These are phyloP conservation scores for Mnemiopsis leidyi DNA, from an alignment of 37 sponge, comb jelly and placozoan species.

Conservation along the genomic window DNA sequence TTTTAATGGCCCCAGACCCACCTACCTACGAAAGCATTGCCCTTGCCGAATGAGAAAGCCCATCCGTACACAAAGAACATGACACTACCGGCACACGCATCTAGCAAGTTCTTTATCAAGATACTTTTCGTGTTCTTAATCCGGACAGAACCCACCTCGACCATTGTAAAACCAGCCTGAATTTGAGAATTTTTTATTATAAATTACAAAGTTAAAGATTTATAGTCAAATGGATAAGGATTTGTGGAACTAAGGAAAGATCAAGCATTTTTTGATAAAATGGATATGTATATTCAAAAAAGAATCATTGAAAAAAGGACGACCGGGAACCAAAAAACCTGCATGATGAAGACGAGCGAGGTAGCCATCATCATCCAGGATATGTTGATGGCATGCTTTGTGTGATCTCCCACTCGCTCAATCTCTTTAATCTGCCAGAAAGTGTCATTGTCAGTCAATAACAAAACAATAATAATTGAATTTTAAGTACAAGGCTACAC, in stretches of 20 bases:
- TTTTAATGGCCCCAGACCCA: too few relatives aligned
- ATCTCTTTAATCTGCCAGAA: background rate
- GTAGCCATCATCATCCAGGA: conserved; percentile 46
- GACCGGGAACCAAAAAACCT: too few relatives aligned
- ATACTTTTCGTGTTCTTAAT: conserved; percentile 63
- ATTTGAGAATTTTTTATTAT: too few relatives aligned
- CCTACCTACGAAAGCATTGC: conserved; percentile 57
- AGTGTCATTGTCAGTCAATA: too few relatives aligned
- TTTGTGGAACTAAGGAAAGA: too few relatives aligned
- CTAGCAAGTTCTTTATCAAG: conserved; percentile 40
- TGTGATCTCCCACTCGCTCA: background rate
- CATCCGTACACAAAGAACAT: conserved; percentile 38
- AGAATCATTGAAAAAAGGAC: too few relatives aligned
- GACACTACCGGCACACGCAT: conserved; percentile 40
- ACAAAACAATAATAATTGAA: too few relatives aligned
- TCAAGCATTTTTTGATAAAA: too few relatives aligned
- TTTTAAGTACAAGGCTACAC: too few relatives aligned
- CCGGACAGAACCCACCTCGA: conserved; percentile 58
- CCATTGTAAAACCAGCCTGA: conserved; percentile 62
- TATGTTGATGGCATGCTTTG: background rate
- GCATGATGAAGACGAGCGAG: conserved; percentile 53
- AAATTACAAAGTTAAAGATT: too few relatives aligned
- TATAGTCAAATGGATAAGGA: too few relatives aligned
- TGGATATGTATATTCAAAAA: too few relatives aligned
- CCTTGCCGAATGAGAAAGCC: conserved; percentile 60